Base-by-base conservation (phyloP, 2,113 vertebrate species). In the Chaetops frenatus region DNA sequence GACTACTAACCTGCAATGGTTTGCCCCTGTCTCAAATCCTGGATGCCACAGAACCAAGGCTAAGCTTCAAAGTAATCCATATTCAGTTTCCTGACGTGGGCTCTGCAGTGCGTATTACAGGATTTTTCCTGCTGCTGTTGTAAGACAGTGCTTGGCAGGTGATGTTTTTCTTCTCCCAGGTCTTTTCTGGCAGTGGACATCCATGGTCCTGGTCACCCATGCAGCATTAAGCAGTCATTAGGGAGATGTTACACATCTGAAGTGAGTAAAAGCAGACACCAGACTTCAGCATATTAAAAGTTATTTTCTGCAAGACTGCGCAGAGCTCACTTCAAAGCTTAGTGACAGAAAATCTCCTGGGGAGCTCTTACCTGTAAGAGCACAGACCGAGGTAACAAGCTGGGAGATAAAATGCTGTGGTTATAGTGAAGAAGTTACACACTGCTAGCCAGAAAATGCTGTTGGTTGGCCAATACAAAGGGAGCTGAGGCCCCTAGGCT, bases 351-450 rank as follows among this genome's bases (percentile, higher is more conserved):
- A 94, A 67, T 76, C 88, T 88, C 90, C 82, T 21, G 83, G 71
- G 96, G 66, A 93, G 50, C 58, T 85, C 78, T 90, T 80, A 86
- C 94, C 79, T 88, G 74, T 57, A 93, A 90, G 67, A 93, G 64
- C 64, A 50, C 42, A 73, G 71, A 47, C 45, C 64, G 70, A 85
- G 70, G 36, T 80, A 96, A 88, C 58, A 82, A 93, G 85, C 74
- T 65, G 58, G 6, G 15, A 54, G 14, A 77, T 86, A 57, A 83
- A 88, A 86, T 22, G 16, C 66, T 67, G 62, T 27, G 51, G 38
- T 33, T 90, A 44, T 19, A 3, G 1, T 8, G 28, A 70, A 36
- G 31, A 80, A n/a, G 48, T 11, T 51, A 25, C 28, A 19, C 10
- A 16, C 27, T 74, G 44, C 35, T 74, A 7, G 44, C 17, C 71